phyloP scores from a whole-genome alignment of 2,113 vertebrate genomes.

The Laterallus jamaicensis region DNA sequence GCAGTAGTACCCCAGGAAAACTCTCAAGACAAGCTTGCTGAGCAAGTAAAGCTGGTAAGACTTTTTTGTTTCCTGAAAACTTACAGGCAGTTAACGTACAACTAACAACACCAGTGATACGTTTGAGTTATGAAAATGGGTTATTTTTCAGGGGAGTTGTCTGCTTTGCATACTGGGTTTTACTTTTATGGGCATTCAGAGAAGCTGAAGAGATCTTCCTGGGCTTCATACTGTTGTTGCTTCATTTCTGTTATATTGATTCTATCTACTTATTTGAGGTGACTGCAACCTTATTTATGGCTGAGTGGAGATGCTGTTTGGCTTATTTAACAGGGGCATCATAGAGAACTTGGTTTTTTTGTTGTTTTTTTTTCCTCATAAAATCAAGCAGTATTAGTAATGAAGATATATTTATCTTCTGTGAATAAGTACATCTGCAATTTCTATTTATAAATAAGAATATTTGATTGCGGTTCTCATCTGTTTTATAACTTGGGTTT shows the following conservation, averaged over 20 bases:
- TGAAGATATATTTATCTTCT: not conserved
- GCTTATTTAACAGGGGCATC: not conserved
- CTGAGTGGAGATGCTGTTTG: not conserved
- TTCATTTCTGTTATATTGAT: not conserved
- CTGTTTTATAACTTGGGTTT: not conserved
- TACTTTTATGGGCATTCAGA: not conserved
- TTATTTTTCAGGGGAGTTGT: fast-evolving
- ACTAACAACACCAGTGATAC: not conserved
- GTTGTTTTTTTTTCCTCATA: not conserved
- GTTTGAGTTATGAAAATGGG: not conserved
- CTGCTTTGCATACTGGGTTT: not conserved
- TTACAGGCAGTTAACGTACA: not conserved
- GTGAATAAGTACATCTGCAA: not conserved
- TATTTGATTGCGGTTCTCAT: not conserved
- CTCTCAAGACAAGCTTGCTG: conserved; percentile 91
- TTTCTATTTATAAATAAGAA: not conserved
- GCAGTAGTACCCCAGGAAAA: conserved; percentile 80
- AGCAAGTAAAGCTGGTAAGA: conserved; percentile 92
- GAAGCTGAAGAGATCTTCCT: not conserved
- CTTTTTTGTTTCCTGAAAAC: not conserved
- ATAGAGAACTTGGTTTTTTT: not conserved
- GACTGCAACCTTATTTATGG: not conserved
- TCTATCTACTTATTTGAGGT: not conserved
- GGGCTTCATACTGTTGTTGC: not conserved
- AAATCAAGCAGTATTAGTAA: not conserved